phyloP scores from a whole-genome alignment of 2,113 vertebrate species.

The Rostratula benghalensis region DNA sequence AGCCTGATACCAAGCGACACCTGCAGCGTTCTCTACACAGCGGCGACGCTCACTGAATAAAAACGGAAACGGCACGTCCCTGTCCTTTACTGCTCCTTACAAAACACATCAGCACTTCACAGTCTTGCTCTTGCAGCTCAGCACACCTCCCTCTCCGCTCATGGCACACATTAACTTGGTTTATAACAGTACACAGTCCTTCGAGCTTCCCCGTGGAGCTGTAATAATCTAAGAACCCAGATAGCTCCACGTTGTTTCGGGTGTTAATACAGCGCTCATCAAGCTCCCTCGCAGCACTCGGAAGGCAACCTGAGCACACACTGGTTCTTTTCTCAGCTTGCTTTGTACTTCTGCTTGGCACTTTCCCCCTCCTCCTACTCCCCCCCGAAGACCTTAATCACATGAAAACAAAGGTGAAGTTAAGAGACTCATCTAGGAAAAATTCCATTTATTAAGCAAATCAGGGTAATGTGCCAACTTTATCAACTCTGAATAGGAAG shows the following conservation, averaged over 20 bases:
- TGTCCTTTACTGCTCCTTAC: not conserved
- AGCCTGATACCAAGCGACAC: not conserved
- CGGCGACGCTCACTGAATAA: fast-evolving
- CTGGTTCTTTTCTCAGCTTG: not conserved
- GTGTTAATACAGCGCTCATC: constrained; percentile 26
- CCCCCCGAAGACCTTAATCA: constrained; percentile 11
- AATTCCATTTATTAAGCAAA: constrained; percentile 30
- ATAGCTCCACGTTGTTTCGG: not conserved
- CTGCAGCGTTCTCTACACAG: not conserved
- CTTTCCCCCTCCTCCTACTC: not conserved
- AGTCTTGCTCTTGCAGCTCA: not conserved
- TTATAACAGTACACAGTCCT: not conserved
- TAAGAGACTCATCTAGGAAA: constrained; percentile 14
- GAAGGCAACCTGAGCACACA: constrained; percentile 28
- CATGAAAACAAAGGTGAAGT: constrained; percentile 40
- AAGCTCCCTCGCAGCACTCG: not conserved
- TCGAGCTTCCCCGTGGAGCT: not conserved
- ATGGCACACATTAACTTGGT: not conserved
- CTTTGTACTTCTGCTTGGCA: constrained; percentile 49
- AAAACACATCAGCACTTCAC: not conserved
- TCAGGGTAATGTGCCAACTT: not conserved
- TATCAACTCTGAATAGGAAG: not conserved
- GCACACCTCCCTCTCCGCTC: not conserved
- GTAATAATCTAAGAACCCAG: not conserved
- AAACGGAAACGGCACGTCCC: fast-evolving